A percentile compares a stretch with the other conserved stretches of the same genome.
Conservation (phyloP, 1,140 invertebrate species). For the Bombus turneri region DNA sequence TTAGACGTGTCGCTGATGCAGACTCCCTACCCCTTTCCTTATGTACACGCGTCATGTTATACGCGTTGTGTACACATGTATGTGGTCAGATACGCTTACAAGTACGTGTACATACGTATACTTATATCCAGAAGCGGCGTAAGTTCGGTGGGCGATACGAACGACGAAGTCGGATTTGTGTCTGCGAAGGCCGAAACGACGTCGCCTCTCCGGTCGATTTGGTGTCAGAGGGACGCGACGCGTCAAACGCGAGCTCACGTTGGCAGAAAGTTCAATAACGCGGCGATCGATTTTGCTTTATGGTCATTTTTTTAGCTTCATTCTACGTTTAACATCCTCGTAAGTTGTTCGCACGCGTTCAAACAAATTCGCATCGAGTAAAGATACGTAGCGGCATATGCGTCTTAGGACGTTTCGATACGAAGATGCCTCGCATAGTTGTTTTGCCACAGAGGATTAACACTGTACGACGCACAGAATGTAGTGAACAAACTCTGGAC, state of each 20-base stretch:
- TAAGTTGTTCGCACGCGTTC: too few species aligned
- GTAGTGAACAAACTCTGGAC: too few species aligned
- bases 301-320: not conserved
- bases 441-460: too few species aligned
- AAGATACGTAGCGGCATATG: too few species aligned
- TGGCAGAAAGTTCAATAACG: conserved; percentile 18
- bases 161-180: not conserved
- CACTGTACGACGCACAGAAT: too few species aligned
- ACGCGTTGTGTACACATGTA: too few species aligned
- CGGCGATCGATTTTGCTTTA: not conserved
- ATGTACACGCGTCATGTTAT: too few species aligned
- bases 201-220: not conserved
- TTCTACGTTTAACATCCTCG: too few species aligned
- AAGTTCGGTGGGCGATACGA: not conserved
- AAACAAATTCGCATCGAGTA: too few species aligned
- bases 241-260: not conserved
- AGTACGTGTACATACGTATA: not conserved
- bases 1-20: not conserved
- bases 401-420: too few species aligned
- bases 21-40: not conserved
- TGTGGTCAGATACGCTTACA: not conserved
- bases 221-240: too few species aligned
- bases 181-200: not conserved
- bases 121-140: not conserved
- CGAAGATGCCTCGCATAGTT: too few species aligned